Conservation (phyloP, 2,888 invertebrate genomes). For the Xanthia icteritia region DNA sequence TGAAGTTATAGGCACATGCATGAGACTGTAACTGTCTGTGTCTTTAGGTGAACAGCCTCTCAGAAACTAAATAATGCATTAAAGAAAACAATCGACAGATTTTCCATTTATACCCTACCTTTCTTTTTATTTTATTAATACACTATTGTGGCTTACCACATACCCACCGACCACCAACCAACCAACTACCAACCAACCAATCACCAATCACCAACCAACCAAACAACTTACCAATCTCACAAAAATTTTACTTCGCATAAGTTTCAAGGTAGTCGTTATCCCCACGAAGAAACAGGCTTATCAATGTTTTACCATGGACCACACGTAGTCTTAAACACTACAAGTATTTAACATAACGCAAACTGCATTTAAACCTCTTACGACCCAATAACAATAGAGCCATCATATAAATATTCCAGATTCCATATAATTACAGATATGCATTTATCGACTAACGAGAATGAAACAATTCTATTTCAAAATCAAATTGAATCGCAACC, state of each 20-base stretch:
- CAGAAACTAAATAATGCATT: not conserved
- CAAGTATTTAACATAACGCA: not conserved
- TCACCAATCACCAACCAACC: no score
- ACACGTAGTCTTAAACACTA: not conserved
- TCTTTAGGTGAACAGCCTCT: not conserved
- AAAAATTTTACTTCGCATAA: not conserved
- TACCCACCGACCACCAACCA: no score
- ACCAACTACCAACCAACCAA: no score
- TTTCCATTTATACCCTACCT: not conserved
- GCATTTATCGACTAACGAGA: slow-evolving; percentile 63
- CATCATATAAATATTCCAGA: slow-evolving; percentile 25
- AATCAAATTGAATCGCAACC: slow-evolving; percentile 79
- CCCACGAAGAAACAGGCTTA: not conserved
- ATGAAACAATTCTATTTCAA: slow-evolving; percentile 75
- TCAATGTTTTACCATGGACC: not conserved
- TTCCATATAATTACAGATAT: slow-evolving; percentile 58
- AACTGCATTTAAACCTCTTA: not conserved
- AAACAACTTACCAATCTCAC: not conserved
- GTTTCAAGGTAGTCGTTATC: no score
- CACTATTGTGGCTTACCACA: no score
- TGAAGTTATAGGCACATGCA: not conserved
- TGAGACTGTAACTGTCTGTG: not conserved
- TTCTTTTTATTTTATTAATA: not conserved
- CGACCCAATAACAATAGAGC: not conserved
- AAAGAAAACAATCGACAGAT: not conserved